phyloP scores from a whole-genome alignment of 2,797 vertebrate genomes.

The Dromococcyx pavoninus region DNA sequence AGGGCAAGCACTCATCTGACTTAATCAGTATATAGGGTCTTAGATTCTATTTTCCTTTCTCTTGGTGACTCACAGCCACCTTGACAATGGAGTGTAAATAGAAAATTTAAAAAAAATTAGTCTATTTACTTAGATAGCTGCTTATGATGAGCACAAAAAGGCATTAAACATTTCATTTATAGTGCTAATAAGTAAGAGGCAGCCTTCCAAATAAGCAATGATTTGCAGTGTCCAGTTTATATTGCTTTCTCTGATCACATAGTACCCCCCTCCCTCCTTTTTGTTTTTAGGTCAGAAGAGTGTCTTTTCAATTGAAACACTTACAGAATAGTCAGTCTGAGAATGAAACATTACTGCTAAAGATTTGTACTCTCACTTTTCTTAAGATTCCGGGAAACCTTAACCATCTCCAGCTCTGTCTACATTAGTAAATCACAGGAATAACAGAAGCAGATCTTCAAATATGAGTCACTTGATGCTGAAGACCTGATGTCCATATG shows the following conservation, averaged over 20 bases:
- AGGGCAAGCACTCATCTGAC: not conserved
- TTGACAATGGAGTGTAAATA: not conserved
- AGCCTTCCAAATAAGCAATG: not conserved
- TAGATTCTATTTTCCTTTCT: not conserved
- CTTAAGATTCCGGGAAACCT: not conserved
- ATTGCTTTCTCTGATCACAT: not conserved
- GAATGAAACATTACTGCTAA: not conserved
- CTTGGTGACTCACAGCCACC: not conserved
- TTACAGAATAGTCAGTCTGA: not conserved
- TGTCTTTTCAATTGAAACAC: not conserved
- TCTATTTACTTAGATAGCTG: not conserved
- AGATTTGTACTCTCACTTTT: not conserved
- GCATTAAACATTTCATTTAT: not conserved
- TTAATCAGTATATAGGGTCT: not conserved
- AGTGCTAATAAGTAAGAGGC: not conserved
- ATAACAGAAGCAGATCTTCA: not conserved
- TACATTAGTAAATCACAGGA: not conserved
- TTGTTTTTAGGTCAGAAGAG: not conserved
- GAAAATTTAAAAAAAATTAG: not conserved
- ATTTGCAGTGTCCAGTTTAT: not conserved
- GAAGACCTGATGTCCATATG: not conserved
- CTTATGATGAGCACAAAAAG: not conserved
- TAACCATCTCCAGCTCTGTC: not conserved
- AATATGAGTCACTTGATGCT: not conserved
- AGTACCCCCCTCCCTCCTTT: too few relatives aligned